Evolutionary conservation across 2,797 vertebrate species (phyloP).

Genomic region (Ctenopoma multispine): DNA sequence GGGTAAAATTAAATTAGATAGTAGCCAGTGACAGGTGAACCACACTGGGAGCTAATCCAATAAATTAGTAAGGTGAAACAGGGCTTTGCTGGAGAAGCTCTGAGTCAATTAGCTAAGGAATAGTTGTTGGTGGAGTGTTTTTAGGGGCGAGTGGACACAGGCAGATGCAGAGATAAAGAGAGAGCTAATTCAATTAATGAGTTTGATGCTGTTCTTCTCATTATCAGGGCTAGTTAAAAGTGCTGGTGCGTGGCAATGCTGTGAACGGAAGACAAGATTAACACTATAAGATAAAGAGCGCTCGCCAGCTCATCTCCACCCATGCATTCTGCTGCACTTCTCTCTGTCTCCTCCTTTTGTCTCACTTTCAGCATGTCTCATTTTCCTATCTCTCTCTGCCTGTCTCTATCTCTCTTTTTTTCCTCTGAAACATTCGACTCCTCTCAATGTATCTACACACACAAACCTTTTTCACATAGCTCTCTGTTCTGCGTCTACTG

Average conservation of each 20-base stretch:
- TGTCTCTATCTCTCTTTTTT: conserved; percentile 30
- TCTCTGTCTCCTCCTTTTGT: conserved; percentile 56
- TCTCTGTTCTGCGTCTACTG: background rate
- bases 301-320: conserved; percentile 69
- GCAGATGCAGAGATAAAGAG: conserved; percentile 78
- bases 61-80: conserved; percentile 64
- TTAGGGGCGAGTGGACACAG: conserved; percentile 69
- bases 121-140: conserved; percentile 64
- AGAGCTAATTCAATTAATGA: conserved; percentile 85
- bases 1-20: conserved; percentile 62
- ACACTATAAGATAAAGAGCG: conserved; percentile 74
- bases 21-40: conserved; percentile 63
- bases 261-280: conserved; percentile 78
- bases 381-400: conserved; percentile 28
- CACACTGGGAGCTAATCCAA: conserved; percentile 41
- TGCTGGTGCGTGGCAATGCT: conserved; percentile 76
- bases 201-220: conserved; percentile 77
- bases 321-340: conserved; percentile 44
- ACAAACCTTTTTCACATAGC: background rate
- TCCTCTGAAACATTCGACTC: conserved; percentile 21
- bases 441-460: conserved; percentile 17
- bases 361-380: conserved; percentile 45
- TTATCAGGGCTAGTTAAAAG: conserved; percentile 81
- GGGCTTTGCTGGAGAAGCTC: conserved; percentile 34
- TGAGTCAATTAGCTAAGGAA: conserved; percentile 72